Evolutionary conservation across 2,888 invertebrate species (phyloP).

Genomic region (Labia minor): DNA sequence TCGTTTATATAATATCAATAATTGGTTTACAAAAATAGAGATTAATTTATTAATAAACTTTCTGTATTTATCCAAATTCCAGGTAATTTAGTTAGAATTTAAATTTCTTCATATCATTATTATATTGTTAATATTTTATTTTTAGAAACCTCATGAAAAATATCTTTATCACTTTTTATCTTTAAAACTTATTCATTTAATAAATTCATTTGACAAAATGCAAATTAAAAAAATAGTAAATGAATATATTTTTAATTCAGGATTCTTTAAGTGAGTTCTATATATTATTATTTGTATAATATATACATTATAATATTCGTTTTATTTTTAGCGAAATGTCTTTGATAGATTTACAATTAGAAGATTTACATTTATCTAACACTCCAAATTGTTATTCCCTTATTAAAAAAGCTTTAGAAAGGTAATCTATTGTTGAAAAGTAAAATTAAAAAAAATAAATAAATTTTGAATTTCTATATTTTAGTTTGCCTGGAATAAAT

Average conservation of each 20-base stretch:
- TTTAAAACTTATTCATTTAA: conserved; percentile 30
- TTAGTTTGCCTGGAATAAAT: background rate
- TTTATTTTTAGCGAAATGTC: background rate
- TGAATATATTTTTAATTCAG: conserved; percentile 31
- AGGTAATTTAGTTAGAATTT: background rate
- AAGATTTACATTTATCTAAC: background rate
- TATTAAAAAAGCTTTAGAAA: background rate
- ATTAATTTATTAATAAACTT: background rate
- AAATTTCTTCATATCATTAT: too few relatives aligned
- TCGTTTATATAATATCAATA: conserved; percentile 15
- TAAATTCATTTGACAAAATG: conserved; percentile 34
- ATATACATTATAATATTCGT: background rate
- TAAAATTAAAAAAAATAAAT: too few relatives aligned
- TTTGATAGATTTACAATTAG: background rate
- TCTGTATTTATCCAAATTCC: background rate
- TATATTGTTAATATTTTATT: background rate
- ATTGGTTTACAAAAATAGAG: conserved; percentile 22
- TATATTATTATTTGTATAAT: too few relatives aligned
- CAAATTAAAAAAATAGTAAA: conserved; percentile 33
- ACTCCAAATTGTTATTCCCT: background rate
- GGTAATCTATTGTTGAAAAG: background rate
- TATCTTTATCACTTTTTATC: conserved; percentile 29
- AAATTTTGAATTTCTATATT: too few relatives aligned
- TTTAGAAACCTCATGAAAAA: conserved; percentile 21
- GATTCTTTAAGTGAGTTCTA: conserved; percentile 27